Conservation (phyloP, 2,888 invertebrate species). For the Saturnia japonica region DNA sequence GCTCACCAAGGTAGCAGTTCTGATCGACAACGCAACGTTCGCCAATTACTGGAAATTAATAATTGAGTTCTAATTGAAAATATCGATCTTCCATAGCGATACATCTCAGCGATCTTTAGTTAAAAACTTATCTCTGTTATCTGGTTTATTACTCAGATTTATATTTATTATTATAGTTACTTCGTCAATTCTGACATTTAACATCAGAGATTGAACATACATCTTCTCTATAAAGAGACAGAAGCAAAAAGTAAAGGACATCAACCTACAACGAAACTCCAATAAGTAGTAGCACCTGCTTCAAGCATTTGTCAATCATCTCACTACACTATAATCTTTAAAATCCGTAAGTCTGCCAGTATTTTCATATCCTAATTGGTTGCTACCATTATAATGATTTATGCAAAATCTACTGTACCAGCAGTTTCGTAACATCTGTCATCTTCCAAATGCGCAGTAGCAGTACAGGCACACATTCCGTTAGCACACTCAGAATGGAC, state of each 20-base stretch:
- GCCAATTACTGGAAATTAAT: slow-evolving; percentile 61
- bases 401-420: slow-evolving; percentile 43
- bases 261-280: neutral
- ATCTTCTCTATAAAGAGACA: neutral
- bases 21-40: slow-evolving; percentile 69
- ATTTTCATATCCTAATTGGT: neutral
- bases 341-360: neutral
- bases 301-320: neutral
- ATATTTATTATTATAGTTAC: neutral
- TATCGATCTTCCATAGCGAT: neutral
- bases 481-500: slow-evolving; percentile 66
- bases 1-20: slow-evolving; percentile 69
- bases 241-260: neutral
- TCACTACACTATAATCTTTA: neutral
- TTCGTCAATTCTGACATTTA: neutral
- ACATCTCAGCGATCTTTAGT: neutral
- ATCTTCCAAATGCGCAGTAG: slow-evolving; percentile 65
- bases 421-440: slow-evolving; percentile 73
- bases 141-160: neutral
- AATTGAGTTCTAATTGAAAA: neutral
- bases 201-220: neutral
- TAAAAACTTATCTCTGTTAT: neutral
- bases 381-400: neutral
- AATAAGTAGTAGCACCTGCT: neutral
- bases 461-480: slow-evolving; percentile 62